Conservation (phyloP, 2,797 vertebrate genomes). For the Catharus ustulatus region DNA sequence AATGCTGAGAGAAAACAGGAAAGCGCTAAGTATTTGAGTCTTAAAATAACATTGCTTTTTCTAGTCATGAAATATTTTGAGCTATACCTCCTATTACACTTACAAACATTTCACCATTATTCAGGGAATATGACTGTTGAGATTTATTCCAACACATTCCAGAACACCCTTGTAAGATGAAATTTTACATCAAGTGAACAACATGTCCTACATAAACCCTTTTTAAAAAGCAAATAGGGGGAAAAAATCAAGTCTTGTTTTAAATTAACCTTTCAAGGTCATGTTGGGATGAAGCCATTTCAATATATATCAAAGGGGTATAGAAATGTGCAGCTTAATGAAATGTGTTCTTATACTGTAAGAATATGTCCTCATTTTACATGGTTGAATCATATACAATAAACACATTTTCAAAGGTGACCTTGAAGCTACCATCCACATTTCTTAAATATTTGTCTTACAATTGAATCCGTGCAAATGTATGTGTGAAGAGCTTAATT, state of each 20-base stretch:
- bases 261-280: constrained; percentile 61
- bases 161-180: constrained; percentile 69
- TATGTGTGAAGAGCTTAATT: not conserved
- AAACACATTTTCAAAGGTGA: constrained; percentile 16
- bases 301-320: not conserved
- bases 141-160: constrained; percentile 71
- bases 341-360: not conserved
- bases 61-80: constrained; percentile 36
- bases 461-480: not conserved
- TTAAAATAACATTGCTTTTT: constrained; percentile 57
- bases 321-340: constrained; percentile 9
- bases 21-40: constrained; percentile 14
- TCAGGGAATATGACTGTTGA: constrained; percentile 57
- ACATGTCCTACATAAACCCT: constrained; percentile 51
- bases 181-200: constrained; percentile 66
- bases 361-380: constrained; percentile 21
- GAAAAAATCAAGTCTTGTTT: not conserved
- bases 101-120: constrained; percentile 51
- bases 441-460: constrained; percentile 1
- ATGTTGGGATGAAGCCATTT: constrained; percentile 32
- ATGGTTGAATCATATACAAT: not conserved
- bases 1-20: constrained; percentile 58
- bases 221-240: constrained; percentile 13
- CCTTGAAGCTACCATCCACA: not conserved
- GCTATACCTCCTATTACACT: constrained; percentile 48